These are phyloP conservation scores for Apodemia duryi DNA, from an alignment of 2,888 invertebrate genomes.

Conservation along the genomic window DNA sequence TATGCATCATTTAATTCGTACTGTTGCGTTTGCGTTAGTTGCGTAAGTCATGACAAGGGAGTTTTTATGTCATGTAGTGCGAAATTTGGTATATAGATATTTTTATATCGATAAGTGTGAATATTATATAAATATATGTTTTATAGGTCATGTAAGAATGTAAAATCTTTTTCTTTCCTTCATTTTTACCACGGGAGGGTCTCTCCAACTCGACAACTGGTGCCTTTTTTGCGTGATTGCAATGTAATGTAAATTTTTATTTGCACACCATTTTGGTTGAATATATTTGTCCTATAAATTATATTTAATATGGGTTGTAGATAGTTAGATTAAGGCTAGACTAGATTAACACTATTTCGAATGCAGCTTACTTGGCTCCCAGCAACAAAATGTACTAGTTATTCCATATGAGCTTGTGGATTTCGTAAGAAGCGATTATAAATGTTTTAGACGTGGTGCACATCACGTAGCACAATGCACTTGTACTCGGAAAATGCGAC, in stretches of 20 bases:
- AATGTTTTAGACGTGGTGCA: neutral
- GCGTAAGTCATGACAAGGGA: neutral
- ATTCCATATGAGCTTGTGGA: neutral
- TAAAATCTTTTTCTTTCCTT: no score
- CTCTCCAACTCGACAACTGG: no score
- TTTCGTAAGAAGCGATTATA: conserved; percentile 3
- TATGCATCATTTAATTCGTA: conserved; percentile 8
- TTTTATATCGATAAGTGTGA: neutral
- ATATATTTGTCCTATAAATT: no score
- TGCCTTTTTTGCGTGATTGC: no score
- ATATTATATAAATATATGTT: no score
- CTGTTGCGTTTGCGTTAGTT: conserved; percentile 1
- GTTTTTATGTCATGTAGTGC: neutral
- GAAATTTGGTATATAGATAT: neutral
- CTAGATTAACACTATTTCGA: neutral
- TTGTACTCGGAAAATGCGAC: conserved; percentile 3
- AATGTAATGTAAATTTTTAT: no score
- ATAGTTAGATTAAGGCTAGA: no score
- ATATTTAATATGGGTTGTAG: no score
- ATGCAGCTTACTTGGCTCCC: neutral
- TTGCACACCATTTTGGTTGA: no score
- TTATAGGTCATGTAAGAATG: no score
- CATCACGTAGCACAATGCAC: conserved; percentile 8
- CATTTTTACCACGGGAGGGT: no score
- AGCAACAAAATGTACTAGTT: neutral